Percentiles rank a stretch among this genome's conserved stretches.
Evolutionary conservation across 2,888 invertebrate species (phyloP).

Genomic region (Oegoconia quadripuncta): DNA sequence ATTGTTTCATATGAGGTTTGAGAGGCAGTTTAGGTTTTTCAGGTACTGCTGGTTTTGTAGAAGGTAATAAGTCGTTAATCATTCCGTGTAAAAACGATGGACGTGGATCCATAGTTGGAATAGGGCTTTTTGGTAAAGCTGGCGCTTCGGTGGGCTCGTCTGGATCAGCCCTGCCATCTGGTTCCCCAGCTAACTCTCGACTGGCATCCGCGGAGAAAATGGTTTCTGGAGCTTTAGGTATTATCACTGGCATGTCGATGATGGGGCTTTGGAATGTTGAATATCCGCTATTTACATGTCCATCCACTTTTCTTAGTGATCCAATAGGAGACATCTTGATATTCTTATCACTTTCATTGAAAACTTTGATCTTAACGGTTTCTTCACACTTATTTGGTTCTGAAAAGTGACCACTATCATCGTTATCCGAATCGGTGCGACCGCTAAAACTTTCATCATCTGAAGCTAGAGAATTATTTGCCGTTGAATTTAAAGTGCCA

Average conservation of each 20-base stretch:
- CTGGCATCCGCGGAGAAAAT: conserved; percentile 80
- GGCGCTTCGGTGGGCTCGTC: conserved; percentile 84
- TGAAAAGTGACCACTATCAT: conserved; percentile 74
- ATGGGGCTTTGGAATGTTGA: conserved; percentile 73
- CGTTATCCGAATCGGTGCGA: conserved; percentile 80
- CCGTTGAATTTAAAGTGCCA: conserved; percentile 78
- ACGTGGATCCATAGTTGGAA: conserved; percentile 79
- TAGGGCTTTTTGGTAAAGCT: conserved; percentile 84
- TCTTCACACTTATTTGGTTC: conserved; percentile 71
- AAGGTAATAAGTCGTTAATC: conserved; percentile 68
- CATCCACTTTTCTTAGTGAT: conserved; percentile 65
- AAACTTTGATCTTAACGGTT: conserved; percentile 73
- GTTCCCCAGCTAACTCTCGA: conserved; percentile 89
- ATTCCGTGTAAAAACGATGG: conserved; percentile 86
- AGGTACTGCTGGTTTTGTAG: conserved; percentile 81
- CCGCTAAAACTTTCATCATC: conserved; percentile 74
- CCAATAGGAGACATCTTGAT: conserved; percentile 66
- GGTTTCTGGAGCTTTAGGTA: conserved; percentile 61
- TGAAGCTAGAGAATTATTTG: conserved; percentile 71
- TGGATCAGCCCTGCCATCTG: conserved; percentile 92
- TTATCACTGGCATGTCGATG: conserved; percentile 68
- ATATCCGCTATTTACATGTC: conserved; percentile 63
- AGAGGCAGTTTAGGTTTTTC: conserved; percentile 83
- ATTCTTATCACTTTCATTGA: conserved; percentile 66
- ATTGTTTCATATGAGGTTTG: conserved; percentile 78